phyloP scores from a whole-genome alignment of 2,888 invertebrate genomes.

The Agrochola lota region DNA sequence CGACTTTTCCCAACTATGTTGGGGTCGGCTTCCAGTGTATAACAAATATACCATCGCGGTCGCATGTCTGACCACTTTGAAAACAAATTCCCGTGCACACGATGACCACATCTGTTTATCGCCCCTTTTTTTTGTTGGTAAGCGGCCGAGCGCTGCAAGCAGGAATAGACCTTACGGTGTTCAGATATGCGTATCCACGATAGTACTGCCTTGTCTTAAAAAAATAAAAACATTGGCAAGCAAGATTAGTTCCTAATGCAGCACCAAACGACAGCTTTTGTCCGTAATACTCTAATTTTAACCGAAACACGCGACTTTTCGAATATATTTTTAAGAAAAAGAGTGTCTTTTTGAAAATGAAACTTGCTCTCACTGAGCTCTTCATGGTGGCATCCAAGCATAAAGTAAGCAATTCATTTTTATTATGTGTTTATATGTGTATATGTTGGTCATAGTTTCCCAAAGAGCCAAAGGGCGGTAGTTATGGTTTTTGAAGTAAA shows the following conservation, averaged over 20 bases:
- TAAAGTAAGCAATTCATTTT: constrained; percentile 81
- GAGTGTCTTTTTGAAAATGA: constrained; percentile 81
- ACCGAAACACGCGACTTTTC: constrained; percentile 18
- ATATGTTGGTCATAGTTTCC: constrained; percentile 61
- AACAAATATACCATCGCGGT: too few species aligned
- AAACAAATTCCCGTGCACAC: too few species aligned
- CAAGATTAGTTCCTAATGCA: constrained; percentile 21
- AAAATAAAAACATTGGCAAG: neutral
- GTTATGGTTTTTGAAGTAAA: neutral
- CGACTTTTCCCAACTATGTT: too few species aligned
- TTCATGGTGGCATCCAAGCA: constrained; percentile 72
- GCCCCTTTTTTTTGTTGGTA: too few species aligned
- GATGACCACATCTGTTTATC: too few species aligned
- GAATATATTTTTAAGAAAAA: constrained; percentile 1
- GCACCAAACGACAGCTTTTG: constrained; percentile 10
- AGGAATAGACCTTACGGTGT: too few species aligned
- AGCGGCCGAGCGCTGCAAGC: too few species aligned
- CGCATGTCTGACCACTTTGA: too few species aligned
- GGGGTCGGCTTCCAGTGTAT: too few species aligned
- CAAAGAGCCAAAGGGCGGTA: neutral
- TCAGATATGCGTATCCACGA: too few species aligned
- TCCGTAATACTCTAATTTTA: constrained; percentile 27
- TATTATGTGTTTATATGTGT: constrained; percentile 69
- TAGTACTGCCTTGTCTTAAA: neutral
- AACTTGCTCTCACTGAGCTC: constrained; percentile 68